Evolutionary conservation across 2,797 vertebrate genomes (phyloP).

Genomic region (Gadopsis bispinosus): DNA sequence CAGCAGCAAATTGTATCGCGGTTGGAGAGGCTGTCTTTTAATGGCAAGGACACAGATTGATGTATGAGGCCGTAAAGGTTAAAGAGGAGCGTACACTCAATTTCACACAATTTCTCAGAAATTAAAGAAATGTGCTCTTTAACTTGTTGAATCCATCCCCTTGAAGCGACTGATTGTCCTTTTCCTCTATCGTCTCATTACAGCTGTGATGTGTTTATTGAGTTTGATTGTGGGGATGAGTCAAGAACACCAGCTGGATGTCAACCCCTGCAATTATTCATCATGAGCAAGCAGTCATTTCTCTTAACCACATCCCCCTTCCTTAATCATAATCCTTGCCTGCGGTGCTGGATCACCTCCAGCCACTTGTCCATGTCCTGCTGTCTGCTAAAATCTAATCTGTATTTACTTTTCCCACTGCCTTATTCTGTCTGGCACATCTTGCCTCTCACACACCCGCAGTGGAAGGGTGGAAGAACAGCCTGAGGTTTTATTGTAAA

Average conservation of each 20-base stretch:
- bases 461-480: not conserved
- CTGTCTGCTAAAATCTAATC: constrained; percentile 50
- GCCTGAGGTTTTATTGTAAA: constrained; percentile 13
- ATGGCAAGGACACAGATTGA: constrained; percentile 19
- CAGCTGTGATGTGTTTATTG: constrained; percentile 4
- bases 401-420: constrained; percentile 20
- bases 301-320: constrained; percentile 39
- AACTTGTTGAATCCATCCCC: not conserved
- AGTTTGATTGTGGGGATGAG: constrained; percentile 48
- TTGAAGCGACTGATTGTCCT: constrained; percentile 10
- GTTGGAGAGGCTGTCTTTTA: not conserved
- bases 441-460: not conserved
- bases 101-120: not conserved
- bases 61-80: not conserved
- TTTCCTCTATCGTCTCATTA: constrained; percentile 19
- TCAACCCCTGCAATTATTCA: constrained; percentile 53
- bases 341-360: constrained; percentile 56
- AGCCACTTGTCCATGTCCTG: constrained; percentile 46
- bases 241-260: constrained; percentile 51
- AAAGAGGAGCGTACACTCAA: not conserved
- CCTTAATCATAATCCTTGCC: constrained; percentile 59
- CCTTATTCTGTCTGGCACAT: constrained; percentile 9
- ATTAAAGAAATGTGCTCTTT: not conserved
- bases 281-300: constrained; percentile 48
- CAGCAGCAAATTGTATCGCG: not conserved